phyloP scores from a whole-genome alignment of 2,888 invertebrate genomes.

The Apeira syringaria region DNA sequence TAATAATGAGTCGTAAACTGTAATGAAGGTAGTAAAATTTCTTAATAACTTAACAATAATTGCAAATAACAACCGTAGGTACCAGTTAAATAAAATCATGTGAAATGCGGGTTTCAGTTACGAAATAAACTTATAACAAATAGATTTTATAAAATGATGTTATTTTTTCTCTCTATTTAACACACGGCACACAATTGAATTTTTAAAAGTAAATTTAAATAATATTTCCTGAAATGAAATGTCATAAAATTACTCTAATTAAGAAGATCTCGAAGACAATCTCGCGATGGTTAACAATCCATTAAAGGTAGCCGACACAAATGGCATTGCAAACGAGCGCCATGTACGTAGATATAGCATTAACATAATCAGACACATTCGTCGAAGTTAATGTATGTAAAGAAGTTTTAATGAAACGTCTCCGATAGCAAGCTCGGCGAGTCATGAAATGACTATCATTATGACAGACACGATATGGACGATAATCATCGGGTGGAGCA shows the following conservation, averaged over 20 bases:
- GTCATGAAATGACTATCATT: slow-evolving; percentile 82
- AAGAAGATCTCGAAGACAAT: slow-evolving; percentile 46
- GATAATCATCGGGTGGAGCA: slow-evolving; percentile 78
- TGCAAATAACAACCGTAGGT: slow-evolving; percentile 12
- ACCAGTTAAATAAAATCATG: too few species aligned
- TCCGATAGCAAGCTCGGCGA: slow-evolving; percentile 72
- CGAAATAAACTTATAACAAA: too few species aligned
- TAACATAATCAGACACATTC: slow-evolving; percentile 80
- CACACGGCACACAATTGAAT: too few species aligned
- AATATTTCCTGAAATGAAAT: too few species aligned
- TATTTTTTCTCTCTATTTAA: too few species aligned
- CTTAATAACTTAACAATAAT: slow-evolving; percentile 14
- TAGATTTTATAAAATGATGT: too few species aligned
- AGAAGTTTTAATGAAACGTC: slow-evolving; percentile 80
- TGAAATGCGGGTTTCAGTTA: too few species aligned
- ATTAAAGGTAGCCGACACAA: slow-evolving; percentile 65
- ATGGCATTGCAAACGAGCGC: slow-evolving; percentile 57
- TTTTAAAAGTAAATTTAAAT: too few species aligned
- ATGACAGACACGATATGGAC: slow-evolving; percentile 80
- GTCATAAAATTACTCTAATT: slow-evolving; percentile 24
- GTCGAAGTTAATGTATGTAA: slow-evolving; percentile 75
- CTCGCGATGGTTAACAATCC: slow-evolving; percentile 57
- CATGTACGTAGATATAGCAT: slow-evolving; percentile 62
- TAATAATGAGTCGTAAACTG: slow-evolving; percentile 22
- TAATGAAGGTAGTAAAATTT: slow-evolving; percentile 14